Evolutionary conservation across 2,888 invertebrate species (phyloP), one percentile per base, ranked within the genome.

Genomic region (Ophion ventricosus): DNA sequence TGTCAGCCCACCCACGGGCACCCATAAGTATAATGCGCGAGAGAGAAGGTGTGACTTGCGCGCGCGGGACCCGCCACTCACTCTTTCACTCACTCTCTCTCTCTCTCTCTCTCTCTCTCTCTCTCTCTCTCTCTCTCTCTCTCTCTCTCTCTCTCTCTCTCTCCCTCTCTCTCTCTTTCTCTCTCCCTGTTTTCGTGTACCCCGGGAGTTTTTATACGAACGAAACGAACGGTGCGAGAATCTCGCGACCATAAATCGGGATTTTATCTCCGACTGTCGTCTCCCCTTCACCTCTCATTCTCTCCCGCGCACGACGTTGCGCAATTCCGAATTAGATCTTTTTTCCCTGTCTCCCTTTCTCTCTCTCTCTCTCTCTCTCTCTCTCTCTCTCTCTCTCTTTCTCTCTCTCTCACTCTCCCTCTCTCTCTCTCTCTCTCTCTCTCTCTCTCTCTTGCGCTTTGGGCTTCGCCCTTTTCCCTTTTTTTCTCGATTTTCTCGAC

Each of bases 11-110:
- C 93, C 92, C 93, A 93, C 92, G 92, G 89, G 87, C 89, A 91
- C 91, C 92, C 92, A 93, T 92, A 93, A 92, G 91, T 93, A 93
- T 92, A 91, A 91, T 87, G 88, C 91, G 89, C 88, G 88, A 84
- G 88, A 84, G 84, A 72, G 74, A 74, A 73, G 40, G 79, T 63
- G 70, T 59, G 70, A 70, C 67, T 69, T 29, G 74, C 25, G 74
- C 56, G 57, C 26, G 29, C 29, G 35, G 25, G 11, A 61, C 14
- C 8, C 10, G 66, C 40, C 11, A 69, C 23, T 17, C 25, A 4
- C 56, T 56, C 17, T 54, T 2, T 40, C 8, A 14, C n/a, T 70
- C 70, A 7, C 70, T 25, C 54, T 49, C n/a, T 29, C 26, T 64
- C 23, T 29, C 43, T 59, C 61, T 61, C 35, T 26, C 49, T 23